Percentiles rank a stretch among this genome's conserved stretches.
Conservation (phyloP, 2,113 vertebrate species). For the Psilopogon haemacephalus region DNA sequence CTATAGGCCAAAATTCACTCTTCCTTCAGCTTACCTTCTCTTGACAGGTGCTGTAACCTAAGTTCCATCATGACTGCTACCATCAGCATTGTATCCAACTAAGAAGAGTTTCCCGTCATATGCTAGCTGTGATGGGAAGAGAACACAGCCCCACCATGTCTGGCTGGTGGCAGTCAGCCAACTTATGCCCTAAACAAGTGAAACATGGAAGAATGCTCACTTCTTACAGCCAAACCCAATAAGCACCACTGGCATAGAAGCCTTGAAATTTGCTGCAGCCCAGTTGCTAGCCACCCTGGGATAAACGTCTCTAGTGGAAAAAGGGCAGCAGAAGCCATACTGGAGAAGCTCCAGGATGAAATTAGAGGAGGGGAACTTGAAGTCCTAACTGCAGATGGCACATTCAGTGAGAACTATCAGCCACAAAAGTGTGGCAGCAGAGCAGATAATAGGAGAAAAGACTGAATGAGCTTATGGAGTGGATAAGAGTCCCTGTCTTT, state of each 20-base stretch:
- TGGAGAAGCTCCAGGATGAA: background rate
- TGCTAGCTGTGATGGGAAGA: background rate
- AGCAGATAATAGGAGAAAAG: background rate
- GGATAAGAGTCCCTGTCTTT: background rate
- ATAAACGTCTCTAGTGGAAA: background rate
- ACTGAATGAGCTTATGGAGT: background rate
- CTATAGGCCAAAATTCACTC: background rate
- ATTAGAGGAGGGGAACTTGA: background rate
- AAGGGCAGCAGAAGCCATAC: background rate
- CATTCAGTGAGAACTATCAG: background rate
- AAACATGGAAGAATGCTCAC: background rate
- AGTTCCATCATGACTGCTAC: background rate
- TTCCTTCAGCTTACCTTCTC: background rate
- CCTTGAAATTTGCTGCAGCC: background rate
- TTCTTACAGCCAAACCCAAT: background rate
- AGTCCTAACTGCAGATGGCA: background rate
- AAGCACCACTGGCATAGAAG: background rate
- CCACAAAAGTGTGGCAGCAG: background rate
- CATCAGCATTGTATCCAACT: background rate
- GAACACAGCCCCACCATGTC: background rate
- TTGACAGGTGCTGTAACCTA: background rate
- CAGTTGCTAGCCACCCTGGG: background rate
- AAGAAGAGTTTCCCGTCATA: background rate
- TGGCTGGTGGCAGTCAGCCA: background rate
- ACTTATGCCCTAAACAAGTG: background rate